A percentile compares a stretch with the other conserved stretches of the same genome.
These are phyloP conservation scores for Acanthopagrus latus DNA, from an alignment of 2,797 vertebrate genomes.

Conservation along the genomic window DNA sequence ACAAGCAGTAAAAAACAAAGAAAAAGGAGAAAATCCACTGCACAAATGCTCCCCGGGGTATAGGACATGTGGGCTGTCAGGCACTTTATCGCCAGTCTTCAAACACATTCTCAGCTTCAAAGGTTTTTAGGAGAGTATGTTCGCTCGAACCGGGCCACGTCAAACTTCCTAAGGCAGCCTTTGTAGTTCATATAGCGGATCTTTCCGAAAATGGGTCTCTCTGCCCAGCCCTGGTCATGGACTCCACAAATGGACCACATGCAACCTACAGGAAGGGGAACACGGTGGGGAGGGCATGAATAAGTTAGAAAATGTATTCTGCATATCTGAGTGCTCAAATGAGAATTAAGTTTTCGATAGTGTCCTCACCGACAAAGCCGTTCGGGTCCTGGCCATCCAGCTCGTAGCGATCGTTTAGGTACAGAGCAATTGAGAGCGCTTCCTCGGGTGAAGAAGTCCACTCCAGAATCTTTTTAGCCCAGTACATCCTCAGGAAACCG, in stretches of 20 bases:
- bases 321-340: background rate
- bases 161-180: constrained; percentile 92
- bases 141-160: constrained; percentile 87
- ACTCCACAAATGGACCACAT: constrained; percentile 95
- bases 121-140: constrained; percentile 78
- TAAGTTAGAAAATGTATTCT: background rate
- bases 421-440: constrained; percentile 89
- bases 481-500: constrained; percentile 93
- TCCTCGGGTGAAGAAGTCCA: constrained; percentile 91
- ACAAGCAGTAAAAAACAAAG: background rate
- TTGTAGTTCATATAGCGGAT: constrained; percentile 95
- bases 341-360: background rate
- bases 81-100: constrained; percentile 5
- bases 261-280: constrained; percentile 81
- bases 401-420: constrained; percentile 91
- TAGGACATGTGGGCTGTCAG: background rate
- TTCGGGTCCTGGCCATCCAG: constrained; percentile 93
- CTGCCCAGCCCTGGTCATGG: constrained; percentile 92
- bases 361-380: constrained; percentile 89
- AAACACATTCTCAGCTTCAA: constrained; percentile 10
- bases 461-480: constrained; percentile 96
- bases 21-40: background rate
- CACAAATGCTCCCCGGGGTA: constrained; percentile 17
- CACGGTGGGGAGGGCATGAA: background rate
- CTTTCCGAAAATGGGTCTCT: constrained; percentile 90